Evolutionary conservation across 2,113 vertebrate species (phyloP).

Genomic region (Panurus biarmicus): DNA sequence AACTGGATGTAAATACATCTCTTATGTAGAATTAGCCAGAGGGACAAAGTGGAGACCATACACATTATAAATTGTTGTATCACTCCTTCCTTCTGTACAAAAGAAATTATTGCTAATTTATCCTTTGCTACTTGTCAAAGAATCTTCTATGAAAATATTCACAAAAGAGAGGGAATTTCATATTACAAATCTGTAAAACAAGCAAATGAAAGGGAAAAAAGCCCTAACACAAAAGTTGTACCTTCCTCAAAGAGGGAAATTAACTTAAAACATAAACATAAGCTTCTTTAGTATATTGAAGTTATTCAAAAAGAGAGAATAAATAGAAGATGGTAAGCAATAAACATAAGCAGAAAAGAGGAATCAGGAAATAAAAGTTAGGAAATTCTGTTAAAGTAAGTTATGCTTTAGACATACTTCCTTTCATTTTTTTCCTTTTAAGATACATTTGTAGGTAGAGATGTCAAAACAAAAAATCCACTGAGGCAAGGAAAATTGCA

Average conservation of each 20-base stretch:
- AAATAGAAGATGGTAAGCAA: background rate
- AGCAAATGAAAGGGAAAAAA: background rate
- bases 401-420: background rate
- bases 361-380: background rate
- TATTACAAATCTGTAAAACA: background rate
- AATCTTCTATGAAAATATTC: background rate
- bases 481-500: background rate
- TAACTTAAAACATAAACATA: background rate
- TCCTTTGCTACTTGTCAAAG: background rate
- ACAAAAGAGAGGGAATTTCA: background rate
- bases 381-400: background rate
- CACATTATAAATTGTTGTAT: background rate
- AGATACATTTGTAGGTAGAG: background rate
- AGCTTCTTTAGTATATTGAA: background rate
- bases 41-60: background rate
- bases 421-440: background rate
- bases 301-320: background rate
- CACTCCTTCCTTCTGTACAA: background rate
- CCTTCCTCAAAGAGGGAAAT: background rate
- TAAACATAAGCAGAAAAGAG: background rate
- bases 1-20: background rate
- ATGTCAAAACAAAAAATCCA: background rate
- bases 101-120: background rate
- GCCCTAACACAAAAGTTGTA: background rate
- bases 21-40: background rate